Evolutionary conservation across 2,113 vertebrate species (phyloP), one percentile per base, ranked within the genome.

Genomic region (Ceyx cyanopectus): DNA sequence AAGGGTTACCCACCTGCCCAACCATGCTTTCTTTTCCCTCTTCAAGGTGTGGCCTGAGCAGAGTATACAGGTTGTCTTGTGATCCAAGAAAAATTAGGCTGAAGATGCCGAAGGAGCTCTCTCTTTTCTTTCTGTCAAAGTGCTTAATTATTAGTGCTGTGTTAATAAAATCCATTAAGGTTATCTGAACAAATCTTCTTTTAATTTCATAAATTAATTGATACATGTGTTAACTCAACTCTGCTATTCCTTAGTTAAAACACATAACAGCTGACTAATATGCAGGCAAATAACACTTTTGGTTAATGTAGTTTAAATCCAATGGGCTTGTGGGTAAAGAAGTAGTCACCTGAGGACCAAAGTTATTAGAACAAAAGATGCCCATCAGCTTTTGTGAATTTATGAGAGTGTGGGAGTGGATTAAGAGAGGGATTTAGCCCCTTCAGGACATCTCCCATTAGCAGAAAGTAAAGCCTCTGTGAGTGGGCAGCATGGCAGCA

Each of bases 391-490:
- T 43, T 34, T 0, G 0, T 75, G 56, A 91, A 89, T 94, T 89
- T 89, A 68, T 79, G 81, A 92, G 40, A 26, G 7, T 1, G 3
- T 50, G 15, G 63, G 51, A 86, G 32, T 74, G 24, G 76, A 73
- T 90, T 83, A 86, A 86, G 43, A 77, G 72, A 81, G 20, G 32
- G 69, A 93, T 94, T 94, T 92, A 89, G n/a, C 40, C 40, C 29
- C 61, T 95, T 91, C 77, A 89, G 40, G 81, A 81, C 15, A 78
- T 34, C 61, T 86, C 74, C 57, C 29, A 48, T 68, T 89, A 90
- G 40, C 37, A 91, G 58, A 93, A 92, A 84, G 20, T 43, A 84
- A 95, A 84, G 74, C 34, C 21, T 91, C 60, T 86, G 19, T 81
- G n/a, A 87, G 50, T 53, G n/a, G 62, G 40, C 32, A 84, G 40